Evolutionary conservation across 1,140 invertebrate species (phyloP).

Genomic region (Drosophila azteca): DNA sequence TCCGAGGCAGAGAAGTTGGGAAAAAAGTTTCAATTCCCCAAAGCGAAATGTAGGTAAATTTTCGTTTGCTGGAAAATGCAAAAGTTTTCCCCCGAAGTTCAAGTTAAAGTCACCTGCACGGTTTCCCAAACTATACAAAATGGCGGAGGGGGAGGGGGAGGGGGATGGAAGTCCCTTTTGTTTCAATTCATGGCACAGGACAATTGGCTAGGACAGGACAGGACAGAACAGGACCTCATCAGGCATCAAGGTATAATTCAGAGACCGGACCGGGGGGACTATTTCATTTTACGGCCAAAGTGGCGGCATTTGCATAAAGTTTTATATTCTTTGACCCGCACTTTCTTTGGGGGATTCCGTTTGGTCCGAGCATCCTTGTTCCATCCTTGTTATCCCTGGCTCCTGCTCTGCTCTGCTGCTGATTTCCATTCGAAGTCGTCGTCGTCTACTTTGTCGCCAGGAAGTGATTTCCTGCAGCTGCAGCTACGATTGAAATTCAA

Average conservation of each 20-base stretch:
- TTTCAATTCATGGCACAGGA: constrained; percentile 75
- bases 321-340: constrained; percentile 81
- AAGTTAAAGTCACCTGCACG: constrained; percentile 75
- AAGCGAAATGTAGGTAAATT: constrained; percentile 57
- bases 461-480: constrained; percentile 71
- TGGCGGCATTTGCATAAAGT: constrained; percentile 79
- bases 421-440: constrained; percentile 33
- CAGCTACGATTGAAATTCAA: constrained; percentile 73
- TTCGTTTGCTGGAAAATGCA: constrained; percentile 49
- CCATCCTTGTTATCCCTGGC: neutral
- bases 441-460: constrained; percentile 61
- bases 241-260: constrained; percentile 78
- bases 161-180: constrained; percentile 53
- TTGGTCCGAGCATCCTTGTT: constrained; percentile 33
- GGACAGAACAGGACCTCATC: constrained; percentile 63
- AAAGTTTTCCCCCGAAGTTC: constrained; percentile 46
- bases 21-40: constrained; percentile 32
- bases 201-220: constrained; percentile 39
- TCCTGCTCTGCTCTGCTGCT: neutral
- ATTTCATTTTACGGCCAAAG: constrained; percentile 81
- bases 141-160: neutral
- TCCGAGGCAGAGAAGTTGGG: no score
- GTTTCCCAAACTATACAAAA: constrained; percentile 66
- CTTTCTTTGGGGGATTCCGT: constrained; percentile 53
- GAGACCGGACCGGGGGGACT: constrained; percentile 41